phyloP scores from a whole-genome alignment of 2,888 invertebrate species.

The Neuroscelio doddi region DNA sequence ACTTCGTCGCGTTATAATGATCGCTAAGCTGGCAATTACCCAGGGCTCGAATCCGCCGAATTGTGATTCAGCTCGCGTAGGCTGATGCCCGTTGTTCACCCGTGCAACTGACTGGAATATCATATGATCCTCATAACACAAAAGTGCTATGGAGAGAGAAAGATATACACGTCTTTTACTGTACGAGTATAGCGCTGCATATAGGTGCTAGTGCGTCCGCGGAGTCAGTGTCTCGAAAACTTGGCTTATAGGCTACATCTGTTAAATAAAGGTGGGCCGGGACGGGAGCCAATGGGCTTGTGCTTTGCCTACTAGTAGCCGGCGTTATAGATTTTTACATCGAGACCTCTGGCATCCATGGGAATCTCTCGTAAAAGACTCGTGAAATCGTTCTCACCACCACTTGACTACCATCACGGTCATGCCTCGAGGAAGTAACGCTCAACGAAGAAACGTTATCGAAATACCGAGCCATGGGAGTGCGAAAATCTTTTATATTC shows the following conservation, averaged over 20 bases:
- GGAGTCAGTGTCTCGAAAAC: conserved; percentile 48
- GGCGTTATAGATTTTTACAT: conserved; percentile 58
- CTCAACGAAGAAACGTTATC: conserved; percentile 41
- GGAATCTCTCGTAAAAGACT: conserved; percentile 52
- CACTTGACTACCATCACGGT: conserved; percentile 44
- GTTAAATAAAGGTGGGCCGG: conserved; percentile 41
- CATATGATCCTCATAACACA: conserved; percentile 67
- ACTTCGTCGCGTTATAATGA: conserved; percentile 60
- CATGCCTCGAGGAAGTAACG: conserved; percentile 42
- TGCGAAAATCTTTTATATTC: conserved; percentile 28
- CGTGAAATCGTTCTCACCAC: conserved; percentile 53
- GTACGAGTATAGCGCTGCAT: too few relatives aligned
- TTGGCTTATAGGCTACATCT: conserved; percentile 50
- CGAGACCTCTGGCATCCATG: conserved; percentile 54
- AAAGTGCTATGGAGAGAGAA: conserved; percentile 55
- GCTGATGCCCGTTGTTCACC: conserved; percentile 68
- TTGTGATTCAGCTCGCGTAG: conserved; percentile 67
- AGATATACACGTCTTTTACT: background rate
- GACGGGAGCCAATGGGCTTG: conserved; percentile 55
- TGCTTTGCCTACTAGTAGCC: conserved; percentile 61
- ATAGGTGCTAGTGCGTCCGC: too few relatives aligned
- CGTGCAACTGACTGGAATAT: conserved; percentile 69
- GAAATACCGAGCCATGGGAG: conserved; percentile 37
- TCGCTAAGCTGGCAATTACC: conserved; percentile 70
- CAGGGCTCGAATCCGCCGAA: conserved; percentile 61